Evolutionary conservation across 2,113 vertebrate genomes (phyloP).

Genomic region (Chaetura pelagica): DNA sequence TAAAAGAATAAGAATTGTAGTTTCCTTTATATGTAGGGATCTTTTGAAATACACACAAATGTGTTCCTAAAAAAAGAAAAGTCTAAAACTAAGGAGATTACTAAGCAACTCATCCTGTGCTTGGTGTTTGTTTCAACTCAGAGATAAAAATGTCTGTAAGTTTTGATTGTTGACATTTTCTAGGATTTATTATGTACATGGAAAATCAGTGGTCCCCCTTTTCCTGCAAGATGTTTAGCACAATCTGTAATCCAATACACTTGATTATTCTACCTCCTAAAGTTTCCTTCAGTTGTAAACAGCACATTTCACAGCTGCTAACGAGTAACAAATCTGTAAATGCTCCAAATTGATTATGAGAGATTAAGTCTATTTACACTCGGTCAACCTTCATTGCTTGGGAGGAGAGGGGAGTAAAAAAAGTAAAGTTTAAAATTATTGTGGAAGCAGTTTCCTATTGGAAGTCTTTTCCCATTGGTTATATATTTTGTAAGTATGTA

Average conservation of each 20-base stretch:
- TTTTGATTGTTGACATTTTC: not conserved
- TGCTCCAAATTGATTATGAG: conserved; percentile 19
- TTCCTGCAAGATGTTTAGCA: not conserved
- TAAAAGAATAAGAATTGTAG: not conserved
- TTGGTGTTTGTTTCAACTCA: not conserved
- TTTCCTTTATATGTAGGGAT: not conserved
- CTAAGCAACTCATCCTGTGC: not conserved
- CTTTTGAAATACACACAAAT: not conserved
- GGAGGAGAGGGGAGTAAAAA: not conserved
- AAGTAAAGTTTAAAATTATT: not conserved
- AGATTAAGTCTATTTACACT: not conserved
- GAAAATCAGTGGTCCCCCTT: not conserved
- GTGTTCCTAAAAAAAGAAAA: not conserved
- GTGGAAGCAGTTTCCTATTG: not conserved
- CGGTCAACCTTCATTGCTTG: not conserved
- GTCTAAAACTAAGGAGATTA: not conserved
- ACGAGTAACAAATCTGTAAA: conserved; percentile 1
- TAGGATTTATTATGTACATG: not conserved
- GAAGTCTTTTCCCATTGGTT: not conserved
- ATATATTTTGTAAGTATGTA: not conserved
- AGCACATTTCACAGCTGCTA: conserved; percentile 20
- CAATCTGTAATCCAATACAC: not conserved
- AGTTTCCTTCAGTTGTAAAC: not conserved
- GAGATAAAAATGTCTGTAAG: not conserved
- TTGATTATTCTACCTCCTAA: not conserved